Conservation (phyloP, 2,888 invertebrate genomes). For the Orchestes rusci region DNA sequence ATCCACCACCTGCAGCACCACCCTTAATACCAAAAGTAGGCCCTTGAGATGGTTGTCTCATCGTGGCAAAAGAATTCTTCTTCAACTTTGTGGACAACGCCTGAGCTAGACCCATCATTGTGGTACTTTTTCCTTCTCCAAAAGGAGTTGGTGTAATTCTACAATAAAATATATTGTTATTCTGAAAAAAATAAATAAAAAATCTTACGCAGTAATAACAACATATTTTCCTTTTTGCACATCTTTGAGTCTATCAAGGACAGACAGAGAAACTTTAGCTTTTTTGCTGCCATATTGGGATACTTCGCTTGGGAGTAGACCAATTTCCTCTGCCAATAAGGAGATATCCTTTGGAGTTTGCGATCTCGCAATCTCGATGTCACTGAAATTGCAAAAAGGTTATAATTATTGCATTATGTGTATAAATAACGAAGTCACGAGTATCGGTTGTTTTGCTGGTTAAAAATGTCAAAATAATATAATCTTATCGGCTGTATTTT, state of each 20-base stretch:
- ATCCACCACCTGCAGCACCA: slow-evolving; percentile 98
- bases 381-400: slow-evolving; percentile 48
- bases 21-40: slow-evolving; percentile 99
- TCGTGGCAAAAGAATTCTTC: slow-evolving; percentile 85
- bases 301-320: slow-evolving; percentile 71
- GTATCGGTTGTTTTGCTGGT: too few relatives aligned
- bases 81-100: slow-evolving; percentile 79
- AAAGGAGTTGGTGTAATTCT: slow-evolving; percentile 97
- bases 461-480: too few relatives aligned
- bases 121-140: slow-evolving; percentile 99
- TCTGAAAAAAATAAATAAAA: background rate
- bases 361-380: slow-evolving; percentile 82
- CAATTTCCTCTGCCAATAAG: slow-evolving; percentile 75
- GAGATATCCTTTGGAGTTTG: slow-evolving; percentile 82
- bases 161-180: slow-evolving; percentile 13
- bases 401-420: background rate
- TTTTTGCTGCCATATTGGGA: slow-evolving; percentile 89
- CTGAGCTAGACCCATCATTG: slow-evolving; percentile 86
- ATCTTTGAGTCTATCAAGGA: slow-evolving; percentile 65
- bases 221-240: slow-evolving; percentile 81
- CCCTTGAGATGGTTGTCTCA: slow-evolving; percentile 97
- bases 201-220: slow-evolving; percentile 81
- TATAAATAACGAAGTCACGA: background rate
- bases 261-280: slow-evolving; percentile 83
- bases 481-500: too few relatives aligned